A percentile compares a stretch with the other conserved stretches of the same genome.
phyloP scores from a whole-genome alignment of 2,888 invertebrate genomes.

The Pollenia amentaria region DNA sequence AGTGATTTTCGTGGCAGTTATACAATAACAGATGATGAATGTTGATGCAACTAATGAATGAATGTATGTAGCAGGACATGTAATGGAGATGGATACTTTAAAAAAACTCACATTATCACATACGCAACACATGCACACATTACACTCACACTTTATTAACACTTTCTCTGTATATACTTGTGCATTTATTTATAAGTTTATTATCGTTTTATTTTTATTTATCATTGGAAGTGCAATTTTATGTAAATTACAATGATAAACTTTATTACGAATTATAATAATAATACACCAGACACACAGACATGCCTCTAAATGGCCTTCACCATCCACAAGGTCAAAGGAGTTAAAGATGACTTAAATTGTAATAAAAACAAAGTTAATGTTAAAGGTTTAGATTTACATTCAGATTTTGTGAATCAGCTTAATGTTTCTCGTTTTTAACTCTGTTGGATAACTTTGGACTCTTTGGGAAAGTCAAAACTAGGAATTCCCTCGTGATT shows the following conservation, averaged over 20 bases:
- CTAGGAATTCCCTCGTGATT: too few species aligned
- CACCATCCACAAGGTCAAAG: not conserved
- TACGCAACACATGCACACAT: not conserved
- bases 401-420: too few species aligned
- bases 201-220: slow-evolving; percentile 20
- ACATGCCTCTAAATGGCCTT: not conserved
- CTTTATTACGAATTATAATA: slow-evolving; percentile 16
- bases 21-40: slow-evolving; percentile 84
- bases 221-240: slow-evolving; percentile 19
- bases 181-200: not conserved
- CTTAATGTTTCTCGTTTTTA: too few species aligned
- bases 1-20: slow-evolving; percentile 84
- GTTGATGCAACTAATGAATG: slow-evolving; percentile 76
- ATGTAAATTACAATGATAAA: slow-evolving; percentile 44
- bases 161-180: slow-evolving; percentile 12
- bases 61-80: not conserved
- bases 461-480: too few species aligned
- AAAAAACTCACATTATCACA: not conserved
- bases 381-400: too few species aligned
- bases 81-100: not conserved
- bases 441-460: too few species aligned
- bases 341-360: not conserved
- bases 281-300: not conserved
- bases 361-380: too few species aligned
- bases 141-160: slow-evolving; percentile 17